Conservation (phyloP, 2,888 invertebrate genomes). For the Thysanoteuthis rhombus region DNA sequence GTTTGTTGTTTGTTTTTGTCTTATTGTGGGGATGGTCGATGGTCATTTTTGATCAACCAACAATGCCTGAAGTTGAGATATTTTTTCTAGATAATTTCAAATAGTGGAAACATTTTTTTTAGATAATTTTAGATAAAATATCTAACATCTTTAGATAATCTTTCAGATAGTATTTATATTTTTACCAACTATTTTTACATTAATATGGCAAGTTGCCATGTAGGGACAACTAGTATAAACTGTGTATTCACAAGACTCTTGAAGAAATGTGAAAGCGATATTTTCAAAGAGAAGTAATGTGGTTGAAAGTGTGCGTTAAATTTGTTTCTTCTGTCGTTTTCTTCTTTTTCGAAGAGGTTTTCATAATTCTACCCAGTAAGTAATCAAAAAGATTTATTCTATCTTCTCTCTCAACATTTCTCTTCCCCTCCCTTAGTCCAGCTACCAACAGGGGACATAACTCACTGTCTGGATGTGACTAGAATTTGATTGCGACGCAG, state of each 20-base stretch:
- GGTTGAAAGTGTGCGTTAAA: background rate
- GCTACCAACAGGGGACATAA: background rate
- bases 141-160: too few species aligned
- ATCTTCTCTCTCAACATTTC: background rate
- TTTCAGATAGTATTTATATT: too few species aligned
- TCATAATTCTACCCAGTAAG: background rate
- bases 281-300: background rate
- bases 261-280: background rate
- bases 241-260: background rate
- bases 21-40: too few species aligned
- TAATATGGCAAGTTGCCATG: background rate
- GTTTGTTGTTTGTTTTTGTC: too few species aligned
- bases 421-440: background rate
- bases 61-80: too few species aligned
- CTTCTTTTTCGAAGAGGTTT: background rate
- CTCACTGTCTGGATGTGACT: background rate
- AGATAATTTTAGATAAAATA: too few species aligned
- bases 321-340: background rate
- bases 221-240: background rate
- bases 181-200: background rate
- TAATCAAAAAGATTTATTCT: background rate
- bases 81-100: too few species aligned
- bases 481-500: background rate
- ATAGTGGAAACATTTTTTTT: too few species aligned
- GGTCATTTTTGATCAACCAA: too few species aligned